phyloP scores from a whole-genome alignment of 1,140 invertebrate genomes.

The Agrilus planipennis region DNA sequence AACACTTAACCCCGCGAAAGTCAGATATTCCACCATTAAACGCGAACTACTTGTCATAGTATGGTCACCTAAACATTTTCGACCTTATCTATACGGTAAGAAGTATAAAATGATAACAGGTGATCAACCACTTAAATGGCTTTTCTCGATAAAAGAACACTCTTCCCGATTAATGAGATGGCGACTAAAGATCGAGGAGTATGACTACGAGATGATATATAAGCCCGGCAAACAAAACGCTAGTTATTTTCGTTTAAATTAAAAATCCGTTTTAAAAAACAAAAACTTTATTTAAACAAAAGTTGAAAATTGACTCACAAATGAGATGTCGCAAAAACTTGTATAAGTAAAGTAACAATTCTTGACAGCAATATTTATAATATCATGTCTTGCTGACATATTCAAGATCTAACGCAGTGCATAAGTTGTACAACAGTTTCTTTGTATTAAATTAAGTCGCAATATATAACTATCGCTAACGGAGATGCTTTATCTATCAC shows the following conservation, averaged over 20 bases:
- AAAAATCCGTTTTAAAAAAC: background rate
- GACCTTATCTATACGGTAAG: background rate
- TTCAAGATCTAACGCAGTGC: background rate
- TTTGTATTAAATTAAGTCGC: too few species aligned
- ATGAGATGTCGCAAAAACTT: background rate
- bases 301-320: background rate
- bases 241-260: constrained; percentile 25
- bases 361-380: background rate
- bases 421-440: too few species aligned
- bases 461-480: too few species aligned
- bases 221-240: constrained; percentile 30
- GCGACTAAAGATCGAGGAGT: constrained; percentile 16
- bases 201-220: constrained; percentile 15
- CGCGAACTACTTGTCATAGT: background rate
- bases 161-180: background rate
- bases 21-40: too few species aligned
- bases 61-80: background rate
- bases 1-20: too few species aligned
- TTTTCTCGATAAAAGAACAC: background rate
- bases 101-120: constrained; percentile 1
- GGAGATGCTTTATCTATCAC: too few species aligned
- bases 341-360: too few species aligned
- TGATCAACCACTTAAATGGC: background rate
- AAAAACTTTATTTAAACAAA: background rate
- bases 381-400: background rate